phyloP scores from a whole-genome alignment of 2,113 vertebrate species.

The Paradisaea rubra region DNA sequence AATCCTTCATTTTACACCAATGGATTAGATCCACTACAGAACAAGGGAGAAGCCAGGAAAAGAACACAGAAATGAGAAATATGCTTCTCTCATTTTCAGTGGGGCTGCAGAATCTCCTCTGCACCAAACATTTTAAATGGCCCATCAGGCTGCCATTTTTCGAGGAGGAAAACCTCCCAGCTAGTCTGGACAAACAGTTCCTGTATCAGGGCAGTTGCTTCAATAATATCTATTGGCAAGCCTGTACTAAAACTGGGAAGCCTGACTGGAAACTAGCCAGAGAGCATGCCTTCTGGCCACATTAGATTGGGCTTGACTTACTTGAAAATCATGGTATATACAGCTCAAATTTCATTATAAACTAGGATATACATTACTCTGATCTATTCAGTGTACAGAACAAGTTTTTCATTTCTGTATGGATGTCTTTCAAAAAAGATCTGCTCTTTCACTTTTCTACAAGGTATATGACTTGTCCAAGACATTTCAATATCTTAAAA shows the following conservation, averaged over 20 bases:
- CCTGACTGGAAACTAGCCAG: not conserved
- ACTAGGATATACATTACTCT: not conserved
- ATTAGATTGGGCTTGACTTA: not conserved
- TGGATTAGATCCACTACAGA: not conserved
- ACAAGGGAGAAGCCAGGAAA: not conserved
- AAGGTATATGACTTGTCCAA: not conserved
- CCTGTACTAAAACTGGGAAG: not conserved
- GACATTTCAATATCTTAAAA: not conserved
- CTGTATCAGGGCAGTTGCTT: not conserved
- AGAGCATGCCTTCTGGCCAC: not conserved
- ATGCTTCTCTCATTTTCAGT: not conserved
- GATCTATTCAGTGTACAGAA: not conserved
- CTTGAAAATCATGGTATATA: not conserved
- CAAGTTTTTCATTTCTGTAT: not conserved
- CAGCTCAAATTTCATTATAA: not conserved
- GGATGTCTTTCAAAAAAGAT: not conserved
- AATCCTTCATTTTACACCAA: not conserved
- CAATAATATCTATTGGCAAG: not conserved
- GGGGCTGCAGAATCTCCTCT: not conserved
- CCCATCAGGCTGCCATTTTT: not conserved
- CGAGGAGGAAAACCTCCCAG: not conserved
- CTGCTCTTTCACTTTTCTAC: not conserved
- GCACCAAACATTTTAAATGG: not conserved
- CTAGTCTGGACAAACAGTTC: not conserved
- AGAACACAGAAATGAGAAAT: not conserved